phyloP scores from a whole-genome alignment of 2,113 vertebrate genomes.

The Hemichromis elongatus region DNA sequence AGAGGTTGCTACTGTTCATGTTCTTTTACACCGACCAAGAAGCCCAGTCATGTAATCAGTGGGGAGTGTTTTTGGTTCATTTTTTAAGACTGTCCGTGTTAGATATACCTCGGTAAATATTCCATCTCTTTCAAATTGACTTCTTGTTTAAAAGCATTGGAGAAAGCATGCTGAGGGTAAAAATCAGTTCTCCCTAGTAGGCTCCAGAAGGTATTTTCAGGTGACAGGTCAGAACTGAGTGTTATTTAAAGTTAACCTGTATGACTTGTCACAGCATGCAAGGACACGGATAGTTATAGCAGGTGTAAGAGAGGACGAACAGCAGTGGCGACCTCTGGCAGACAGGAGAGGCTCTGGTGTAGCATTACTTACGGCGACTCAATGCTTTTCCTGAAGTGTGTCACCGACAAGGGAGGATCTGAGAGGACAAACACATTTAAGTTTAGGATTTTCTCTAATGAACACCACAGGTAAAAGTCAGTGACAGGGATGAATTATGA shows the following conservation, averaged over 20 bases:
- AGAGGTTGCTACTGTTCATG: constrained; percentile 38
- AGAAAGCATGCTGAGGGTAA: neutral
- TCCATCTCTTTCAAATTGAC: neutral
- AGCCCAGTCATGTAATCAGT: neutral
- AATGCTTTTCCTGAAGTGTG: constrained; percentile 98
- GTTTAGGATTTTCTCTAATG: constrained; percentile 3
- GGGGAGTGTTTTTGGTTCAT: neutral
- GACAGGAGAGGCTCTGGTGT: neutral
- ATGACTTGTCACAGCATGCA: neutral
- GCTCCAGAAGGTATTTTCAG: neutral
- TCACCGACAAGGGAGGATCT: constrained; percentile 99
- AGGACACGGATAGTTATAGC: neutral
- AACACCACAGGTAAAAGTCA: neutral
- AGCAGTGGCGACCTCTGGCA: constrained; percentile 26
- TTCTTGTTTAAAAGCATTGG: neutral
- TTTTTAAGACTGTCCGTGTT: neutral
- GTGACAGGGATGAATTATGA: neutral
- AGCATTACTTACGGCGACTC: constrained; percentile 95
- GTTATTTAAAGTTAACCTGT: neutral
- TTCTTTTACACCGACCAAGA: constrained; percentile 18
- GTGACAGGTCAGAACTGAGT: neutral
- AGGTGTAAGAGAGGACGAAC: constrained; percentile 27
- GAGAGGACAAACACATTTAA: constrained; percentile 60
- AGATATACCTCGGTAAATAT: neutral
- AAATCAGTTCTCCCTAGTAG: neutral